Evolutionary conservation across 2,888 invertebrate genomes (phyloP).

Genomic region (Epicampocera succincta): DNA sequence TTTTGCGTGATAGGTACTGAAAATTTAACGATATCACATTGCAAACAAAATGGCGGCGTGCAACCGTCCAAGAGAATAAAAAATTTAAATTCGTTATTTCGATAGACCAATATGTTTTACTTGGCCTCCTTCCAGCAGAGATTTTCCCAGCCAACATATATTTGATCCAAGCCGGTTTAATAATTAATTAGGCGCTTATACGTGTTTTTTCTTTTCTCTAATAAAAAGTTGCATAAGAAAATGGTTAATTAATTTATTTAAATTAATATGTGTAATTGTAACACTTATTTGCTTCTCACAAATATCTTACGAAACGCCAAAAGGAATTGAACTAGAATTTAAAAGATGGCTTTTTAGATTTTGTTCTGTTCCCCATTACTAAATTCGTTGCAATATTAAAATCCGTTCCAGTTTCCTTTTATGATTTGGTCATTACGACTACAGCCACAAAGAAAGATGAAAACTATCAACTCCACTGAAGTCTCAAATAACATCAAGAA

Average conservation of each 20-base stretch:
- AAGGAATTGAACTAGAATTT: conserved; percentile 60
- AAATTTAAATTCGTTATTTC: too few relatives aligned
- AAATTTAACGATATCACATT: too few relatives aligned
- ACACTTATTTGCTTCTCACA: conserved; percentile 1
- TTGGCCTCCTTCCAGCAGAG: too few relatives aligned
- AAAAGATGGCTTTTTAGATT: conserved; percentile 1
- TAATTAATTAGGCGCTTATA: too few relatives aligned
- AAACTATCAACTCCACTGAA: conserved; percentile 16
- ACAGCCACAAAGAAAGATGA: conserved; percentile 31
- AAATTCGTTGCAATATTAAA: conserved; percentile 56
- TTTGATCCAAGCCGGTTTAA: too few relatives aligned
- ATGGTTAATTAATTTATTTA: conserved; percentile 4
- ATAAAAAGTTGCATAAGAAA: too few relatives aligned
- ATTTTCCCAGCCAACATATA: too few relatives aligned
- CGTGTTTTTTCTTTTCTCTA: too few relatives aligned
- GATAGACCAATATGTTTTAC: too few relatives aligned
- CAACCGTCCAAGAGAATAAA: too few relatives aligned
- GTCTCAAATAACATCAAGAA: conserved; percentile 34
- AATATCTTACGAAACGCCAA: conserved; percentile 17
- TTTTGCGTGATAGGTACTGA: too few relatives aligned
- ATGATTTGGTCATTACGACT: conserved; percentile 52
- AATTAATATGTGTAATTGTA: conserved; percentile 19
- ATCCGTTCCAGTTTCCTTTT: conserved; percentile 69
- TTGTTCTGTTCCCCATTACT: conserved; percentile 53
- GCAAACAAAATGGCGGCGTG: too few relatives aligned